Evolutionary conservation across 2,113 vertebrate genomes (phyloP).

Genomic region (Vombatus ursinus): DNA sequence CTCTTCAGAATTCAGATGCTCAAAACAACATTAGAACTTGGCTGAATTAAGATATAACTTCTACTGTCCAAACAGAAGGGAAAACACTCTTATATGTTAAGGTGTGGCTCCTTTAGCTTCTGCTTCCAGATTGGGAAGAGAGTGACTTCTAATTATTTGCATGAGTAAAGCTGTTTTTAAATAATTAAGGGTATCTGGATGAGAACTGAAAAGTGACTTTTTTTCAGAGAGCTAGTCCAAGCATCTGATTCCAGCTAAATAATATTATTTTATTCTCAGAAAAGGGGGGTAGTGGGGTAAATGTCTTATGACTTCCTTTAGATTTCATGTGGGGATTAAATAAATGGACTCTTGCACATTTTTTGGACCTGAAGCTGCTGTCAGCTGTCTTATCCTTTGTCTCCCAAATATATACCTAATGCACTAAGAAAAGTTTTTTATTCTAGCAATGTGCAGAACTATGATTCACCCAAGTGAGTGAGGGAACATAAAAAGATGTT

Average conservation of each 20-base stretch:
- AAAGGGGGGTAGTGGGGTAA: background rate
- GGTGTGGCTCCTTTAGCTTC: background rate
- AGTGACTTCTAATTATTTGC: background rate
- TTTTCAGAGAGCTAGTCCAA: constrained; percentile 8
- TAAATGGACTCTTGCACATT: constrained; percentile 59
- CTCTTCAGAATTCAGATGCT: constrained; percentile 59
- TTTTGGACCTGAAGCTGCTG: constrained; percentile 13
- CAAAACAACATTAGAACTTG: background rate
- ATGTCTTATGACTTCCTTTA: constrained; percentile 20
- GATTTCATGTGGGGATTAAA: constrained; percentile 52
- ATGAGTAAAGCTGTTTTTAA: background rate
- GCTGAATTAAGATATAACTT: constrained; percentile 12
- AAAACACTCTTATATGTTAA: background rate
- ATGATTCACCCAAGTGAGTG: constrained; percentile 66
- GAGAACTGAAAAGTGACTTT: background rate
- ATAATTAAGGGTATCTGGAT: background rate
- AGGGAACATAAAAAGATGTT: constrained; percentile 79
- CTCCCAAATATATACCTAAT: constrained; percentile 72
- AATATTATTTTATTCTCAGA: constrained; percentile 15
- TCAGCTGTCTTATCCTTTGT: constrained; percentile 69
- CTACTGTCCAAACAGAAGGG: background rate
- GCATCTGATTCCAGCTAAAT: background rate
- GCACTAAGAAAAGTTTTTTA: constrained; percentile 67
- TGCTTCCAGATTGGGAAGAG: background rate
- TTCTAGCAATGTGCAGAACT: constrained; percentile 66